Evolutionary conservation across 2,113 vertebrate genomes (phyloP).

Genomic region (Pomatostomus ruficeps): DNA sequence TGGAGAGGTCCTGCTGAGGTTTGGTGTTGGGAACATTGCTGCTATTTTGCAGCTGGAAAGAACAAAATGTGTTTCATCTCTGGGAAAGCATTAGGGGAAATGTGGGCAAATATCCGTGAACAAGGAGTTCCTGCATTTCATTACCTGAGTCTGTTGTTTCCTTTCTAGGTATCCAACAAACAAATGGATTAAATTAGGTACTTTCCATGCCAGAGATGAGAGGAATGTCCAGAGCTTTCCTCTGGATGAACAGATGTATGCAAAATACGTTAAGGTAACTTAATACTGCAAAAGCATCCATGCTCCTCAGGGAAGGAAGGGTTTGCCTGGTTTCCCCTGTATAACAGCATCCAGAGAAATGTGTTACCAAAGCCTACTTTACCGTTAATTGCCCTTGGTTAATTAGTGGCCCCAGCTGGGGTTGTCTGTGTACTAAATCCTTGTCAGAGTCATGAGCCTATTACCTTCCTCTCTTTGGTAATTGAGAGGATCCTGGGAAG

Average conservation of each 20-base stretch:
- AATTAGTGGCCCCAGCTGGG: neutral
- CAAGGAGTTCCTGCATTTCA: neutral
- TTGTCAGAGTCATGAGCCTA: neutral
- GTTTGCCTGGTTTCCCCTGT: neutral
- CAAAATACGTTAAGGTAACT: slow-evolving; percentile 97
- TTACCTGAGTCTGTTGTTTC: neutral
- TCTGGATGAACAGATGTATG: slow-evolving; percentile 97
- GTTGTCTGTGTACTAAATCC: neutral
- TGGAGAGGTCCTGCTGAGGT: neutral
- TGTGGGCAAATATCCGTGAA: neutral
- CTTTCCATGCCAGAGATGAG: slow-evolving; percentile 95
- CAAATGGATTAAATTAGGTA: slow-evolving; percentile 97
- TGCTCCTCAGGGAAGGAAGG: neutral
- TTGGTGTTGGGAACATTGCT: neutral
- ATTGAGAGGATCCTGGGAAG: neutral
- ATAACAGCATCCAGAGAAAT: neutral
- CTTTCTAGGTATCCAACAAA: slow-evolving; percentile 93
- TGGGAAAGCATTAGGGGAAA: neutral
- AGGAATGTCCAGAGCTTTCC: slow-evolving; percentile 98
- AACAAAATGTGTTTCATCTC: neutral
- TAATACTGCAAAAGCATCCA: neutral
- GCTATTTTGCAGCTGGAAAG: neutral
- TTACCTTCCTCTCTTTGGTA: neutral
- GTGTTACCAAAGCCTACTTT: neutral
- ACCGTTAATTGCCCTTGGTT: neutral